Percentiles rank a stretch among this genome's conserved stretches.
phyloP scores from a whole-genome alignment of 2,888 invertebrate species.

The Aspidiotus rigidus region DNA sequence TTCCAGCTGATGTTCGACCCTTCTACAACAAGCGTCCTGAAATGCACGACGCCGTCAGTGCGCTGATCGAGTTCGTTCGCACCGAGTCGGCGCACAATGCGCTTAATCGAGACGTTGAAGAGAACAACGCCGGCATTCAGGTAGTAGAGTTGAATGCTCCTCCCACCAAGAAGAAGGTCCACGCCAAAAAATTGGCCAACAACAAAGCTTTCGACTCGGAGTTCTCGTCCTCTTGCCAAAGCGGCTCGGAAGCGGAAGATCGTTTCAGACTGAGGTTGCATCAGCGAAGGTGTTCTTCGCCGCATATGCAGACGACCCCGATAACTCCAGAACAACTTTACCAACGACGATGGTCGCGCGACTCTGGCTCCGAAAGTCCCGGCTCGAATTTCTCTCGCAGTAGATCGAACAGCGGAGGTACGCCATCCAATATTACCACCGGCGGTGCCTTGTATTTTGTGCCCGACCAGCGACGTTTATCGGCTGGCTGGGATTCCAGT shows the following conservation, averaged over 20 bases:
- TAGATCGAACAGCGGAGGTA: slow-evolving; percentile 49
- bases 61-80: slow-evolving; percentile 81
- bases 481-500: slow-evolving; percentile 56
- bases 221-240: slow-evolving; percentile 50
- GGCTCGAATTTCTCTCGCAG: slow-evolving; percentile 52
- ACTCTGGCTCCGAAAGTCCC: slow-evolving; percentile 46
- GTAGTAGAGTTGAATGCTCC: slow-evolving; percentile 67
- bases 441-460: slow-evolving; percentile 45
- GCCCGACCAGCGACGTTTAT: slow-evolving; percentile 48
- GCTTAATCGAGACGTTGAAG: slow-evolving; percentile 46
- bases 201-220: slow-evolving; percentile 51
- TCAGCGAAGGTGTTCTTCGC: slow-evolving; percentile 43
- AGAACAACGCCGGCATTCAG: slow-evolving; percentile 53
- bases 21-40: slow-evolving; percentile 85
- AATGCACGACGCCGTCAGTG: slow-evolving; percentile 74
- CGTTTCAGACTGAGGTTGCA: slow-evolving; percentile 41
- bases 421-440: no score
- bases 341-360: slow-evolving; percentile 51
- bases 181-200: slow-evolving; percentile 49
- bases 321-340: slow-evolving; percentile 49
- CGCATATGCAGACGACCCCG: slow-evolving; percentile 35
- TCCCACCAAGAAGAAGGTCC: slow-evolving; percentile 60
- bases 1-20: slow-evolving; percentile 82
- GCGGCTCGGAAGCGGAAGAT: slow-evolving; percentile 49
- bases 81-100: slow-evolving; percentile 78